Percentiles rank a stretch among this genome's conserved stretches.
Conservation (phyloP, 2,797 vertebrate genomes). For the Galago senegalensis region DNA sequence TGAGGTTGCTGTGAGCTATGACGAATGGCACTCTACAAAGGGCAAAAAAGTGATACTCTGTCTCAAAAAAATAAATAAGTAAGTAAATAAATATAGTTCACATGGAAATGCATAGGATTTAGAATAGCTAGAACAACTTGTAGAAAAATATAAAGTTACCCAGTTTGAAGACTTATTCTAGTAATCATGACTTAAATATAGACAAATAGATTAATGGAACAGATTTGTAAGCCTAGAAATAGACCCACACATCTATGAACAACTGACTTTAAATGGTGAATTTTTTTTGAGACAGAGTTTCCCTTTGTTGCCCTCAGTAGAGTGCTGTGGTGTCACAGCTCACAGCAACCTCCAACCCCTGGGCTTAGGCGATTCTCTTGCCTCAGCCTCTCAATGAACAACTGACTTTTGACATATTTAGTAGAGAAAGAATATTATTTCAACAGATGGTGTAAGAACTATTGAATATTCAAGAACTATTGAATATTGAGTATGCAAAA, state of each 20-base stretch:
- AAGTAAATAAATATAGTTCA: neutral
- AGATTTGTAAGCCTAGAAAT: neutral
- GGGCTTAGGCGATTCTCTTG: too few relatives aligned
- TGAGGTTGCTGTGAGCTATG: too few relatives aligned
- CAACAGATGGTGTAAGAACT: neutral
- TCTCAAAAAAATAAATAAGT: too few relatives aligned
- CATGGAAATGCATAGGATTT: neutral
- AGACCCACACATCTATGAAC: neutral
- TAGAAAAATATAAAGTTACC: neutral
- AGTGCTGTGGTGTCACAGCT: too few relatives aligned
- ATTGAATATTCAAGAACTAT: neutral
- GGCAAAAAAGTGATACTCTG: too few relatives aligned
- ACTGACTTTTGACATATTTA: slow-evolving; percentile 4
- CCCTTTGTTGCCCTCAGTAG: too few relatives aligned
- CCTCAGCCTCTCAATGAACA: neutral
- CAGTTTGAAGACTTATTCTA: slow-evolving; percentile 5
- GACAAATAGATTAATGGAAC: neutral
- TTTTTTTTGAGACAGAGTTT: too few relatives aligned
- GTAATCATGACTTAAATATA: neutral
- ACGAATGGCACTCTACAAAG: too few relatives aligned
- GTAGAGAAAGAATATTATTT: slow-evolving; percentile 16
- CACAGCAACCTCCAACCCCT: too few relatives aligned
- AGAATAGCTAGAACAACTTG: neutral
- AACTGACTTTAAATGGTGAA: neutral
- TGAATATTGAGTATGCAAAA: neutral